Evolutionary conservation across 2,113 vertebrate genomes (phyloP).

Genomic region (Gorsachius goisagi): DNA sequence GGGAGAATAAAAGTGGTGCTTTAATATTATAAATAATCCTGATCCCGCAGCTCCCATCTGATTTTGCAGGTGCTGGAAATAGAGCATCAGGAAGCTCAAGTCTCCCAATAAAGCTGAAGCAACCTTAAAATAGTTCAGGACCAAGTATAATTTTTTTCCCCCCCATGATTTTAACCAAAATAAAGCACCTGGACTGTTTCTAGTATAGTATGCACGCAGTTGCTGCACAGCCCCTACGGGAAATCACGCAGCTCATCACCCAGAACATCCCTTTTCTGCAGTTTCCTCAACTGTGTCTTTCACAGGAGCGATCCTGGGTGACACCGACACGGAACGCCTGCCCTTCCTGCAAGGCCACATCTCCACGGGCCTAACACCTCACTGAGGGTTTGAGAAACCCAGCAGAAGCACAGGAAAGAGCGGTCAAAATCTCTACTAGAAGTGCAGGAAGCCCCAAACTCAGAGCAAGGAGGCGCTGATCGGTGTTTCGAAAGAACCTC

Average conservation of each 20-base stretch:
- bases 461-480: fast-evolving
- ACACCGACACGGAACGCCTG: fast-evolving
- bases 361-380: background rate
- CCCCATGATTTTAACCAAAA: background rate
- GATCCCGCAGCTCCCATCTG: background rate
- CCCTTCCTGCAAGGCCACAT: no score
- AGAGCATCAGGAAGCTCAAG: background rate
- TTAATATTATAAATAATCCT: background rate
- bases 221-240: background rate
- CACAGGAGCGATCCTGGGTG: background rate
- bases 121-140: background rate
- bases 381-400: background rate
- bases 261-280: background rate
- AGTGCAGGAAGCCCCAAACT: background rate
- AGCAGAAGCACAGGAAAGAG: background rate
- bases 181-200: background rate
- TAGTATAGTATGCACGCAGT: fast-evolving
- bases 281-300: fast-evolving
- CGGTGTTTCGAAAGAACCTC: background rate
- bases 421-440: fast-evolving
- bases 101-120: background rate
- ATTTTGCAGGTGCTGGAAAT: background rate
- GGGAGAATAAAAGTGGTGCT: background rate
- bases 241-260: fast-evolving
- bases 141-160: background rate